phyloP scores from a whole-genome alignment of 2,888 invertebrate species.

The Pristionchus entomophagus region DNA sequence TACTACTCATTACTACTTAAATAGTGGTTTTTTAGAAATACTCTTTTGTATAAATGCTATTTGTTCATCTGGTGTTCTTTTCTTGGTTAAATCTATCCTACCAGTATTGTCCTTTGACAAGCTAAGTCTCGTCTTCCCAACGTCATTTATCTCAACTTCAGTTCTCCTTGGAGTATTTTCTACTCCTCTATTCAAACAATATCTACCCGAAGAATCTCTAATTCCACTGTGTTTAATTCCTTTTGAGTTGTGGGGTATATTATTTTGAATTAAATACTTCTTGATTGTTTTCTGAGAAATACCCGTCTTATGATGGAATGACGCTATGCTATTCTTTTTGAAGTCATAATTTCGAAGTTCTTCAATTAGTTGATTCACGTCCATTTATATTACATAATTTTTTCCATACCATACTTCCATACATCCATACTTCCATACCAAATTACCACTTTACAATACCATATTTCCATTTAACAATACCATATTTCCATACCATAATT shows the following conservation, averaged over 20 bases:
- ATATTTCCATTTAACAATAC: neutral
- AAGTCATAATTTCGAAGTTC: neutral
- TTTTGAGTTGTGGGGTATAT: conserved; percentile 37
- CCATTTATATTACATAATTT: neutral
- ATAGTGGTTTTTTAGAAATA: no score
- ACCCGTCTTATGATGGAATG: neutral
- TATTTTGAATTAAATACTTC: conserved; percentile 2
- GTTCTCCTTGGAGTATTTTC: neutral
- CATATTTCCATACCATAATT: neutral
- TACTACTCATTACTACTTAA: no score
- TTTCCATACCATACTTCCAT: conserved; percentile 41
- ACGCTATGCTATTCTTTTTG: neutral
- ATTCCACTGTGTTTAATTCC: neutral
- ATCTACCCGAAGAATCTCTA: conserved; percentile 48
- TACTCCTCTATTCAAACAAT: neutral
- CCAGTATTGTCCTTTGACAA: neutral
- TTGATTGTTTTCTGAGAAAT: conserved; percentile 19
- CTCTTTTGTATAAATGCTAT: conserved; percentile 44
- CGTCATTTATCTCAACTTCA: neutral
- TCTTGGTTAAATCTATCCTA: conserved; percentile 22
- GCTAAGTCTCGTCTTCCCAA: no score
- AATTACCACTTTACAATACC: neutral
- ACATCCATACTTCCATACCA: neutral
- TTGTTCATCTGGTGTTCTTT: conserved; percentile 47
- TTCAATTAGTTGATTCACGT: conserved; percentile 10